Base-by-base conservation (phyloP, 2,888 invertebrate genomes). In the Falcaria lacertinaria region DNA sequence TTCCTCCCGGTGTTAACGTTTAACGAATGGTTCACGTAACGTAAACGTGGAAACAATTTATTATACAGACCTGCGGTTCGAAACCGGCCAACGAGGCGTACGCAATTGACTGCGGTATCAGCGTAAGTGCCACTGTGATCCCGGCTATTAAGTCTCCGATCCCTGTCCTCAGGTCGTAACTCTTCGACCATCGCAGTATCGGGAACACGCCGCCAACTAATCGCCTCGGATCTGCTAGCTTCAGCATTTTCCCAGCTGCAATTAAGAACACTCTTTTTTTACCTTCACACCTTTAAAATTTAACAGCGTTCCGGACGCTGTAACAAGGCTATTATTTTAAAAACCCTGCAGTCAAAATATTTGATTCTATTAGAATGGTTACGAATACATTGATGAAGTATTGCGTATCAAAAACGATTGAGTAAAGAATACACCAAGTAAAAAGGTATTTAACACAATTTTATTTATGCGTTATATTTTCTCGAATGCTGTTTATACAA, bases 61-160 rank as follows among this genome's bases (percentile, higher is more conserved):
- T 28, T 28, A 28, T 11, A 28, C 28, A 28, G 28, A 94, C 94
- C 91, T 94, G 93, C 8, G 94, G 93, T 54, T 92, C 92, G 35
- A 95, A 85, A 44, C 93, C 93, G 8, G 95, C 95, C 25, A 95
- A 83, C 15, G 92, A 91, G 4, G 95, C 94, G 66, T 95, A 94
- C 0, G 95, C 95, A 57, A 95, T 92, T 13, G 93, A 93, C 77
- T 95, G 95, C 1, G 95, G 95, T 56, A 95, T 93, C 42, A 95
- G 90, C 1, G 95, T 95, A 37, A 95, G 87, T 0, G 94, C 95
- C 2, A 95, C 93, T 0, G 95, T 95, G 49, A 95, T 79, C 7
- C 95, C 95, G 8, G 95, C 95, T 48, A 95, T 92, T 36, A 94
- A 63, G 75, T 95, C 95, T 1, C 93, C 91, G 34, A 93, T 76